Base-by-base conservation (phyloP, 2,113 vertebrate species). In the Solea senegalensis region DNA sequence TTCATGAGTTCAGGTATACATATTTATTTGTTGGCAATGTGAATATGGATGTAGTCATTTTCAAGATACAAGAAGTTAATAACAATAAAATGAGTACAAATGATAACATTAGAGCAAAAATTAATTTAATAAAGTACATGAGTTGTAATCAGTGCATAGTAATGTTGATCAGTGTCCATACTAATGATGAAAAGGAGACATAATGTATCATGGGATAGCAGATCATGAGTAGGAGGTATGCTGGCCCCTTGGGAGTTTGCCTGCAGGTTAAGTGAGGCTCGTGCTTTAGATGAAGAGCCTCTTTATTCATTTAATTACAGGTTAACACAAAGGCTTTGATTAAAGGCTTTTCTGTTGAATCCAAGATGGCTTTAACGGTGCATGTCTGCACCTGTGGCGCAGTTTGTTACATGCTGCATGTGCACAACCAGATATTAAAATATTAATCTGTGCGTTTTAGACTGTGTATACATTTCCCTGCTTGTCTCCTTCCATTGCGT, bases 221-320 rank as follows among this genome's bases (percentile, higher is more conserved):
- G 69, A 73, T 79, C 6, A 26, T 65, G 84, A 81, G 83, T 86
- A 70, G 77, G 81, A 83, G 82, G 78, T 53, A 64, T 77, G 49
- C 46, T n/a, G 59, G 72, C 64, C 74, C 74, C 62, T 53, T 78
- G 77, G 85, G 86, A 86, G 68, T 49, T 62, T 76, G 76, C 76
- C 82, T 86, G 74, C 72, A 83, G 88, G 86, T 89, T 89, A 86
- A 88, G 67, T 81, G 83, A 76, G 56, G 66, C 69, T 86, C 45
- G 65, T 75, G 61, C 64, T 76, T 75, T 80, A 78, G 58, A 68
- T 69, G 68, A 46, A 79, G 81, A 84, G 72, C 58, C 54, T 88
- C 81, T 84, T 82, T 83, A 83, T 86, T 84, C 78, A 57, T 65
- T 80, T 89, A 88, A 89, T 91, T 83, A 86, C 75, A 83, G 70